phyloP scores from a whole-genome alignment of 2,888 invertebrate genomes.

The Pammene fasciana region DNA sequence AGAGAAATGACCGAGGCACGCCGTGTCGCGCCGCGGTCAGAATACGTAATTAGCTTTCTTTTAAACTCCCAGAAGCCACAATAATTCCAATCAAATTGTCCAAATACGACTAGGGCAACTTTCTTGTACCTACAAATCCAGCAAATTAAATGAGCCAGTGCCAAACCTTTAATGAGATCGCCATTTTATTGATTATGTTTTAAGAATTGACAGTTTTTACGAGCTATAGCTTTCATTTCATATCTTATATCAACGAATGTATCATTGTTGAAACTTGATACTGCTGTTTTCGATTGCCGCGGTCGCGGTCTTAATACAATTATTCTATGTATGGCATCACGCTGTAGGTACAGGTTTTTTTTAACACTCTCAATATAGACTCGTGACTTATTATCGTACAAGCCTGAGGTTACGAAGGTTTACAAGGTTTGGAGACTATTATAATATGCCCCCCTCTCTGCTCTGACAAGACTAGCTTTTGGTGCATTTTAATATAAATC shows the following conservation, averaged over 20 bases:
- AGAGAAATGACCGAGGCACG: slow-evolving; percentile 31
- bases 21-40: slow-evolving; percentile 57
- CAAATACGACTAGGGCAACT: slow-evolving; percentile 62
- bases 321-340: not conserved
- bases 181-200: slow-evolving; percentile 34
- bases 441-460: no score
- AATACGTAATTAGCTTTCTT: slow-evolving; percentile 70
- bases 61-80: slow-evolving; percentile 59
- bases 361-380: no score
- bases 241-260: slow-evolving; percentile 23
- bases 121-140: slow-evolving; percentile 29
- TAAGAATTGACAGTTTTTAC: slow-evolving; percentile 30
- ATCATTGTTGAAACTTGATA: slow-evolving; percentile 18
- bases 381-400: no score
- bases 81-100: slow-evolving; percentile 62
- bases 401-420: no score
- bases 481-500: no score
- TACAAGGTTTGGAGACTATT: no score
- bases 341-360: not conserved
- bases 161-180: slow-evolving; percentile 22
- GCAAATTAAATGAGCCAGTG: slow-evolving; percentile 40
- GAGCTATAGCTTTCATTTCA: slow-evolving; percentile 15
- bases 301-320: not conserved
- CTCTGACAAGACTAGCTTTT: no score
- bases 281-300: slow-evolving; percentile 16